These are phyloP conservation scores for Lucifuga dentata DNA, from an alignment of 2,113 vertebrate species.

Conservation along the genomic window DNA sequence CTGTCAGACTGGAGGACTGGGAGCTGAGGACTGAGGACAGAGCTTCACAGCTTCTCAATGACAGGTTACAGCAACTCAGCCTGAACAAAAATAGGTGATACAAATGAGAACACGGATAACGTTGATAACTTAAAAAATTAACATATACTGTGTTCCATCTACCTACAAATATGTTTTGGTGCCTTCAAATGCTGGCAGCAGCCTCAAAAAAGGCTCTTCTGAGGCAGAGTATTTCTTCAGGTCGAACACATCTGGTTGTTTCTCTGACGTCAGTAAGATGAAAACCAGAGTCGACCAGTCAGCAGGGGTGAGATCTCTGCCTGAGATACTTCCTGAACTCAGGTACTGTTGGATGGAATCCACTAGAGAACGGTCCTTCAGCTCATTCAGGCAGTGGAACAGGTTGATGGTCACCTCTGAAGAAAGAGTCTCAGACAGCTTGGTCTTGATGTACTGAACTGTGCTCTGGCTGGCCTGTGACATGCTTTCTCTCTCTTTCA, in stretches of 20 bases:
- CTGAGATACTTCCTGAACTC: constrained; percentile 21
- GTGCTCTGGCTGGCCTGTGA: background rate
- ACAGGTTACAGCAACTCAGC: constrained; percentile 47
- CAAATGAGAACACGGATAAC: too few relatives aligned
- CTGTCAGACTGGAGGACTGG: constrained; percentile 15
- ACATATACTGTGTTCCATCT: too few relatives aligned
- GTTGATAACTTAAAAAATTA: too few relatives aligned
- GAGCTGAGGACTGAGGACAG: constrained; percentile 34
- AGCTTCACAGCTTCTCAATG: constrained; percentile 30
- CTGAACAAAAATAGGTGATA: constrained; percentile 10
- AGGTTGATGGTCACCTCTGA: constrained; percentile 45
- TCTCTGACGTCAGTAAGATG: constrained; percentile 48
- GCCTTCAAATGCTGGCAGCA: constrained; percentile 23
- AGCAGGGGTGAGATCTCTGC: constrained; percentile 21
- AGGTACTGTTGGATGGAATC: constrained; percentile 39
- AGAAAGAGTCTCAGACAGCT: constrained; percentile 31
- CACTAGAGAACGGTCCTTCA: constrained; percentile 46
- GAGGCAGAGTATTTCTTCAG: constrained; percentile 49
- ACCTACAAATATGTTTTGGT: too few relatives aligned
- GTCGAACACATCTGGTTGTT: constrained; percentile 39
- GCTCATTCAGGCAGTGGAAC: constrained; percentile 51
- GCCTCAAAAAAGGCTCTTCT: constrained; percentile 42
- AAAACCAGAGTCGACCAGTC: constrained; percentile 55
- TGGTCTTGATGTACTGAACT: constrained; percentile 45
- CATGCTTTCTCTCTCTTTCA: constrained; percentile 21